Base-by-base conservation (phyloP, 1,140 invertebrate species). In the Euschistus heros region DNA sequence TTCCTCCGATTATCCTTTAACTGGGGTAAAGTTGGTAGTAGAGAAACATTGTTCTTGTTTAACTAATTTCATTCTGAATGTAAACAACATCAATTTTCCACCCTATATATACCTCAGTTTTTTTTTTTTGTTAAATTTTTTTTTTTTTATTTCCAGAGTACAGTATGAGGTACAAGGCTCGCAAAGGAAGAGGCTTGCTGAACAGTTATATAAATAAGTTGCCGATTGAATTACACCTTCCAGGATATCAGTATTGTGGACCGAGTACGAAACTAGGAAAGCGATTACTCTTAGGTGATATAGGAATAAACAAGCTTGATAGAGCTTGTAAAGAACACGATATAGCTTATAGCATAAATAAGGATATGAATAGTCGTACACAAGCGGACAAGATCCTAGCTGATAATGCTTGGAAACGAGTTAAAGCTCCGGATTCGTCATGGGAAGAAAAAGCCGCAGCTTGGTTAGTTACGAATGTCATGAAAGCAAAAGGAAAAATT, bases 111-210 rank as follows among this genome's bases (percentile, higher is more conserved):
- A 54, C 18, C 18, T 54, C 77, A 80, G 72, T 42, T 77, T 50
- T 74, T 80, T 71, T n/a, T n/a, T n/a, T n/a, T n/a, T n/a, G n/a
- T n/a, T n/a, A n/a, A n/a, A n/a, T n/a, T n/a, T n/a, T n/a, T n/a
- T n/a, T n/a, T n/a, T n/a, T n/a, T n/a, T n/a, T n/a, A n/a, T n/a
- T n/a, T n/a, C n/a, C n/a, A n/a, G n/a, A 62, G 79, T 33, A 76
- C 76, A 6, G 74, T 74, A 18, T 80, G 77, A 74, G 69, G 75
- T 42, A 79, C 72, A 66, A 79, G 77, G 64, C 76, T 76, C 7
- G 75, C 76, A 24, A n/a, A n/a, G n/a, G n/a, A n/a, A n/a, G n/a
- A n/a, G n/a, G n/a, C n/a, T n/a, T n/a, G n/a, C n/a, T n/a, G n/a
- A n/a, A n/a, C n/a, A n/a, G n/a, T n/a, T n/a, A n/a, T n/a, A n/a